Evolutionary conservation across 2,888 invertebrate genomes (phyloP), one percentile per base, ranked within the genome.

Genomic region (Lasioglossum zephyrum): DNA sequence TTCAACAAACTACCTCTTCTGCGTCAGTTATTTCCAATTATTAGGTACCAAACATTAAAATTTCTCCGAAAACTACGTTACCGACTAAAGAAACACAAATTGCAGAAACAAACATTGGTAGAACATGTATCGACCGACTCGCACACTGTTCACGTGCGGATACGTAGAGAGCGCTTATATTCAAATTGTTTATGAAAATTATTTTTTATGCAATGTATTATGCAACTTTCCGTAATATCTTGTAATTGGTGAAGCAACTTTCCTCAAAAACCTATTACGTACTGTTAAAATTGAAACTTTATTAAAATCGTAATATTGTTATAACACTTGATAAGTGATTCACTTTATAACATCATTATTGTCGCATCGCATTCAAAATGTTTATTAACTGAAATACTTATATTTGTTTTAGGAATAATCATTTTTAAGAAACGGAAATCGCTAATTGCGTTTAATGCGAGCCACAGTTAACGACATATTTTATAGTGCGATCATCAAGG

Each of bases 151-250:
- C 36, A 8, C 44, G 13, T 1, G 16, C 11, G 13, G 41, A 2
- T 4, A 2, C 16, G 9, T 47, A 87, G 87, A 85, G 73, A 22
- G 85, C 87, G 87, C 85, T 73, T 60, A 36, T 1, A 36, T 79
- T 22, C 44, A 1, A 53, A 47, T 82, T 57, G 18, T 36, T 44
- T 57, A n/a, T 26, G 22, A n/a, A 9, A n/a, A 57, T 57, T 57
- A 66, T 16, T 66, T 31, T 22, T 5, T 0, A 39, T 31, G 31
- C 18, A 63, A 63, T 63, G 3, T 63, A 8, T 18, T 31, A 26
- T 18, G 8, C 36, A 18, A 63, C 18, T 36, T 8, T 36, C 0
- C 31, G 31, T 31, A 18, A 2, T 18, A 18, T 18, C 31, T 63
- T 18, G 63, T 63, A 60, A 26, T 1, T 26, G 13, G 13, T 5